Conservation (phyloP, 1,140 invertebrate species). For the Xylocopa sonorina region DNA sequence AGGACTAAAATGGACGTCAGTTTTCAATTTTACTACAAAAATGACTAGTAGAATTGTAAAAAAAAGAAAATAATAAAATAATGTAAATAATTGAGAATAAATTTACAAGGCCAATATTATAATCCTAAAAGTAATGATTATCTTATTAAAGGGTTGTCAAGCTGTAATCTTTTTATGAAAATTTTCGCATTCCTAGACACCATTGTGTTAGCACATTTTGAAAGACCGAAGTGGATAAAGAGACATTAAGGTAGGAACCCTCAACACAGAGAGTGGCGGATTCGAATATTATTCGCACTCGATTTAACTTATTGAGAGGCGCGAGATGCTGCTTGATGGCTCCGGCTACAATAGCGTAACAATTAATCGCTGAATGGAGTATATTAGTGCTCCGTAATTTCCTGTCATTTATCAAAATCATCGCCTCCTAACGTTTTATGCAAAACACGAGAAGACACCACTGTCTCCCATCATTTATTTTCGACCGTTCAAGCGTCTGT, state of each 20-base stretch:
- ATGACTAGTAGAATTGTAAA: no score
- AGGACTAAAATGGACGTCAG: no score
- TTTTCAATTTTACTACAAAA: no score
- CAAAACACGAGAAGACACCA: conserved; percentile 15
- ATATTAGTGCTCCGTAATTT: conserved; percentile 48
- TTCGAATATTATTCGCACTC: conserved; percentile 73
- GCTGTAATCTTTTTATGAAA: conserved; percentile 14
- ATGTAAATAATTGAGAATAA: no score
- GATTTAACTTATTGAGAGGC: conserved; percentile 71
- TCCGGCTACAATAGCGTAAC: conserved; percentile 68
- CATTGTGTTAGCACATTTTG: conserved; percentile 29
- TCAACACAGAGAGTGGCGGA: conserved; percentile 47
- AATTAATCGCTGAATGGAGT: conserved; percentile 71
- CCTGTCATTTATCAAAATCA: conserved; percentile 63
- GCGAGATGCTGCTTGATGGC: conserved; percentile 55
- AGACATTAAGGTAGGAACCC: conserved; percentile 63
- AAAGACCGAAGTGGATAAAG: conserved; percentile 50
- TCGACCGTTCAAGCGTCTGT: neutral
- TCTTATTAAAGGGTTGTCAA: neutral
- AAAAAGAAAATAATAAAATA: no score
- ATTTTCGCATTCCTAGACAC: conserved; percentile 25
- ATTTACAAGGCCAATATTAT: no score
- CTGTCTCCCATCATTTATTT: neutral
- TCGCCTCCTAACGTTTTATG: neutral
- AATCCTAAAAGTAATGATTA: neutral